A percentile compares a stretch with the other conserved stretches of the same genome.
Evolutionary conservation across 2,797 vertebrate species (phyloP).

Genomic region (Brotula barbata): DNA sequence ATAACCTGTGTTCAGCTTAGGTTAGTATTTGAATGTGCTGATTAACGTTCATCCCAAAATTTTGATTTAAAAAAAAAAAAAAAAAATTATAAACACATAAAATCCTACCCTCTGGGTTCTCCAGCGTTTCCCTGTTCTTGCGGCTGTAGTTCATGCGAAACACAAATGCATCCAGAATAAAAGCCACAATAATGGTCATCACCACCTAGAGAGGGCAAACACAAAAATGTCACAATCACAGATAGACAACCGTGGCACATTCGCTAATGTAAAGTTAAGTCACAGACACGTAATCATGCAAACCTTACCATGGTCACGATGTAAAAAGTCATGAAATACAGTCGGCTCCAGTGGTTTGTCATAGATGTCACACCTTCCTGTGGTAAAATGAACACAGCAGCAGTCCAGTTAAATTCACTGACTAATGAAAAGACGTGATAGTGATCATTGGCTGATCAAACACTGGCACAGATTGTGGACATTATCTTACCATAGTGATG

Average conservation of each 20-base stretch:
- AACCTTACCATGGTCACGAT: constrained; percentile 95
- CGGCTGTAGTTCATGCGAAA: constrained; percentile 99
- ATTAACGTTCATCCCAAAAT: no score
- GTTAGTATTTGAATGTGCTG: no score
- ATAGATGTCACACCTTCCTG: constrained; percentile 97
- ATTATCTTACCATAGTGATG: constrained; percentile 91
- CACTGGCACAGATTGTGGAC: background rate
- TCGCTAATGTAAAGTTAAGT: no score
- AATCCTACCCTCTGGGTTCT: constrained; percentile 74
- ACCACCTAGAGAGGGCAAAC: constrained; percentile 83
- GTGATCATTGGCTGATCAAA: background rate
- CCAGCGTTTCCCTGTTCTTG: constrained; percentile 90
- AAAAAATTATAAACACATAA: background rate
- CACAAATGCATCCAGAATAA: constrained; percentile 96
- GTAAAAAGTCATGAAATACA: constrained; percentile 99
- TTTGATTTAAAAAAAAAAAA: no score
- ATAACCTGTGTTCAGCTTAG: no score
- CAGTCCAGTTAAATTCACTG: constrained; percentile 21
- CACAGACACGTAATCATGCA: background rate
- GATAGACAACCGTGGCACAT: background rate
- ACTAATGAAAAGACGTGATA: constrained; percentile 9
- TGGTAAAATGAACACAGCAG: constrained; percentile 26
- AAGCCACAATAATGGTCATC: constrained; percentile 98
- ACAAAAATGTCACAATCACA: background rate
- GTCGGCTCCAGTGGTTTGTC: constrained; percentile 95